phyloP scores from a whole-genome alignment of 2,888 invertebrate species.

The Caenorhabditis plicata region DNA sequence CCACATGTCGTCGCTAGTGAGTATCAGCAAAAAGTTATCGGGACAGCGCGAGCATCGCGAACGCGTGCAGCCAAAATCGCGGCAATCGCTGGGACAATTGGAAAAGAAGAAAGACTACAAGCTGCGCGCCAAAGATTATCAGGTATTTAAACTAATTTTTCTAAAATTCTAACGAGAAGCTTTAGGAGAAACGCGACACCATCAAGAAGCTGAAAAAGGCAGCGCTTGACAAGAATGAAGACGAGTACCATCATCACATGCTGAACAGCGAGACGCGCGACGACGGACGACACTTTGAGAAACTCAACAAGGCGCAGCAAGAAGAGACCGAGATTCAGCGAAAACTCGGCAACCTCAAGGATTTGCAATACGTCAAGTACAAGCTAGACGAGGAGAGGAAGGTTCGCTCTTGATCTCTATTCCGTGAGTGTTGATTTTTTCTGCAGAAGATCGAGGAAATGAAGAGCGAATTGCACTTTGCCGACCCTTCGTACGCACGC shows the following conservation, averaged over 20 bases:
- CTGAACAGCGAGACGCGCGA: constrained; percentile 77
- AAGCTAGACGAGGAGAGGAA: constrained; percentile 69
- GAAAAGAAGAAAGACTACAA: constrained; percentile 66
- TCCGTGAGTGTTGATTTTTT: neutral
- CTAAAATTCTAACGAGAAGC: constrained; percentile 2
- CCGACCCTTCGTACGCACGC: constrained; percentile 27
- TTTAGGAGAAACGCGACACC: constrained; percentile 76
- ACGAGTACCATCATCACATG: constrained; percentile 98
- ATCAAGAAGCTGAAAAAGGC: constrained; percentile 80
- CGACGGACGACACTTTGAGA: constrained; percentile 47
- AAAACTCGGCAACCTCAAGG: constrained; percentile 85
- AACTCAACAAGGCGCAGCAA: constrained; percentile 67
- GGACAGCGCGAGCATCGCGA: constrained; percentile 54
- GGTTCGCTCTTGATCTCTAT: constrained; percentile 39
- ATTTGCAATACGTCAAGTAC: constrained; percentile 83
- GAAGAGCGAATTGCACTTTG: constrained; percentile 54
- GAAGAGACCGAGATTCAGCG: constrained; percentile 78
- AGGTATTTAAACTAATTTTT: no score
- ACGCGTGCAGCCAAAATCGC: constrained; percentile 49
- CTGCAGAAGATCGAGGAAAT: constrained; percentile 58
- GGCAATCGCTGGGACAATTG: constrained; percentile 52
- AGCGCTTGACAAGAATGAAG: constrained; percentile 89
- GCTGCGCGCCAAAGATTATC: constrained; percentile 57
- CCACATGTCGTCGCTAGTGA: constrained; percentile 50
- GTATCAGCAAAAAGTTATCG: constrained; percentile 49